Evolutionary conservation across 2,113 vertebrate species (phyloP), one percentile per base, ranked within the genome.

Genomic region (Petrocephalus zakoni): DNA sequence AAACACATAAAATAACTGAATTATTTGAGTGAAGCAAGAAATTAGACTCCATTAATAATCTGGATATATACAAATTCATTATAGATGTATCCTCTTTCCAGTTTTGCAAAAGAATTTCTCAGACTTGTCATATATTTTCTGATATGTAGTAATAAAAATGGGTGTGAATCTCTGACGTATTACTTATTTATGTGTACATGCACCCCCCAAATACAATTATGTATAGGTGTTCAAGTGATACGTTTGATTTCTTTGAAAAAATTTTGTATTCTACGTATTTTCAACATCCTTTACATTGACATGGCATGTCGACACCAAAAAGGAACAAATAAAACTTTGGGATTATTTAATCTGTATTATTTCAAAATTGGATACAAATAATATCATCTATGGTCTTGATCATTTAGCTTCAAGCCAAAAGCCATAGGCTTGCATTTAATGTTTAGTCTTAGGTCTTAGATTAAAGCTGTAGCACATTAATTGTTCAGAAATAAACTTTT

Each of bases 231-330:
- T 84, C 10, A 84, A 84, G 47, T 25, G 82, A 84, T n/a, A 10
- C 15, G 9, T 25, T 51, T 52, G 47, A 42, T 5, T 22, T 52
- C 82, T 10, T 51, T 7, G 13, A 7, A 82, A 17, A 82, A 46
- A 3, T 49, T 84, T 22, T 49, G 10, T 22, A 49, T 84, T 7
- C 46, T 49, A 46, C 42, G 7, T 46, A 52, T 84, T 84, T 83
- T 52, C 82, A 49, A 22, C 49, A 51, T 84, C 82, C 51, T 91
- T 37, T 81, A 78, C 56, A 83, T 88, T 91, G 87, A 85, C 88
- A 25, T 34, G 17, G 87, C 4, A n/a, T 84, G 82, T 51, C 22
- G 15, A 29, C 22, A 13, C 25, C 37, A 56, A 47, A 47, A 17
- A 88, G 78, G 19, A 5, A 88, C 82, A 88, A 88, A 42, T 42